These are phyloP conservation scores for Diploptera punctata DNA, from an alignment of 2,888 invertebrate genomes.

Conservation along the genomic window DNA sequence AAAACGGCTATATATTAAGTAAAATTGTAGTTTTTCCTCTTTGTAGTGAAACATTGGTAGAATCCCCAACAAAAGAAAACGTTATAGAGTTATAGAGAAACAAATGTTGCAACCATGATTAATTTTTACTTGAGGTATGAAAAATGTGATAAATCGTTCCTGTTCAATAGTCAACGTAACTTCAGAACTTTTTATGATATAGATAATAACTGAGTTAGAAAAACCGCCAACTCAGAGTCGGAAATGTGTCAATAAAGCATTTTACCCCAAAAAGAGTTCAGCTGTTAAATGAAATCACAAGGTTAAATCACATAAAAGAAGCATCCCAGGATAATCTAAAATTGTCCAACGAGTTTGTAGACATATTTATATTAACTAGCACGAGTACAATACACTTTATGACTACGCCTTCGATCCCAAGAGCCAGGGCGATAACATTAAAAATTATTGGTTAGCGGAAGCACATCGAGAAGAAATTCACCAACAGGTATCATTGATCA, in stretches of 20 bases:
- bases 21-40: neutral
- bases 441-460: no score
- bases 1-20: neutral
- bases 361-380: neutral
- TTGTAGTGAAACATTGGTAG: neutral
- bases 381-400: neutral
- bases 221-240: neutral
- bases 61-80: neutral
- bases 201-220: neutral
- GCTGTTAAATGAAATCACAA: no score
- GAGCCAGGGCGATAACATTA: neutral
- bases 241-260: no score
- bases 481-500: neutral
- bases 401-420: neutral
- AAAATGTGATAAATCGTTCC: neutral
- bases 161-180: neutral
- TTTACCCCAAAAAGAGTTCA: no score
- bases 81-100: neutral
- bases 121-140: neutral
- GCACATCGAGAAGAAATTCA: no score
- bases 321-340: neutral
- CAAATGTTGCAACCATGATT: neutral
- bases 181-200: neutral
- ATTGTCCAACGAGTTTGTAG: neutral
- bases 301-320: neutral